Evolutionary conservation across 2,797 vertebrate species (phyloP).

Genomic region (Danio aesculapii): DNA sequence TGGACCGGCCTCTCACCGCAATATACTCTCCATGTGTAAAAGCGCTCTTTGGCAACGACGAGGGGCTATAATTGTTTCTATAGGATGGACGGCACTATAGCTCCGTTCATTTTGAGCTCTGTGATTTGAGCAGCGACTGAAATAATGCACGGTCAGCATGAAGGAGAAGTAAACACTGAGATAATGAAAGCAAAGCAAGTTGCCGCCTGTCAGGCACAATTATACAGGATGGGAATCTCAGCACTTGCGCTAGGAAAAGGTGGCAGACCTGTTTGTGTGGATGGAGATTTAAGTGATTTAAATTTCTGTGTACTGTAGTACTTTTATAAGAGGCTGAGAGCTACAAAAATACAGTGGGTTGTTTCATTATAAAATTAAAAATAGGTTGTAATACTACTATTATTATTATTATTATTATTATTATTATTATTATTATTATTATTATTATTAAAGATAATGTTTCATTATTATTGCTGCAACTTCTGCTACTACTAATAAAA

Average conservation of each 20-base stretch:
- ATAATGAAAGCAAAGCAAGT: slow-evolving; percentile 44
- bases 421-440: not conserved
- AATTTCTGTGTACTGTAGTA: not conserved
- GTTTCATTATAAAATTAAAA: too few relatives aligned
- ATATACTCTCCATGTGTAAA: slow-evolving; percentile 35
- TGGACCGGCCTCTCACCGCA: slow-evolving; percentile 46
- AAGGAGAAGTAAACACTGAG: slow-evolving; percentile 47
- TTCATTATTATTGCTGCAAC: too few relatives aligned
- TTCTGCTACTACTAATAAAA: too few relatives aligned
- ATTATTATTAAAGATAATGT: not conserved
- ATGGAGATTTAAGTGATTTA: not conserved
- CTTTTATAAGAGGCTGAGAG: not conserved
- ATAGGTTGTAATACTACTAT: not conserved
- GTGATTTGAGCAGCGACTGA: slow-evolving; percentile 20
- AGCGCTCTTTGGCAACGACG: slow-evolving; percentile 28
- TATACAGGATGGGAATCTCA: slow-evolving; percentile 29
- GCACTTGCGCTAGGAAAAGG: slow-evolving; percentile 15
- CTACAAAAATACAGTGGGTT: not conserved
- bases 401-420: slow-evolving; percentile 13
- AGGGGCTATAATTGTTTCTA: slow-evolving; percentile 44
- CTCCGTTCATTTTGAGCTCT: slow-evolving; percentile 30
- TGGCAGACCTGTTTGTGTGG: slow-evolving; percentile 22
- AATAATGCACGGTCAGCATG: slow-evolving; percentile 45
- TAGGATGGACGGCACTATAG: slow-evolving; percentile 28
- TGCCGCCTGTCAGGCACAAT: slow-evolving; percentile 38